Conservation (phyloP, 2,888 invertebrate species). For the Aleiodes alternator region DNA sequence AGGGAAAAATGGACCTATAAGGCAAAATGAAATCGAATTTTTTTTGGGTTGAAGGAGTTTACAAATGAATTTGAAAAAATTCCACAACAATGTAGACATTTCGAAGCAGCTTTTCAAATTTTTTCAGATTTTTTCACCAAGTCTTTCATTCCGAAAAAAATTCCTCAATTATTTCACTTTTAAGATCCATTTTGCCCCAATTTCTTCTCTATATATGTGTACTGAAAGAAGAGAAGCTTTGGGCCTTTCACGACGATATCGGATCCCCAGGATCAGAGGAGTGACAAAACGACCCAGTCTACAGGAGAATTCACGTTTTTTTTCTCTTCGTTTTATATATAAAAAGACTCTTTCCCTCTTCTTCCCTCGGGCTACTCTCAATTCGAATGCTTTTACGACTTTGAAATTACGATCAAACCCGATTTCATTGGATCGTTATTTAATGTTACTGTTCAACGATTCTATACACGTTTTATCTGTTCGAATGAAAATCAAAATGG, state of each 20-base stretch:
- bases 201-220: not conserved
- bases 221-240: not conserved
- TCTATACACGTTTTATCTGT: not conserved
- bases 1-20: too few relatives aligned
- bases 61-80: too few relatives aligned
- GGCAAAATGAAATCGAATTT: not conserved
- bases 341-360: not conserved
- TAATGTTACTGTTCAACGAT: slow-evolving; percentile 4
- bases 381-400: slow-evolving; percentile 31
- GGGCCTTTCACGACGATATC: slow-evolving; percentile 18
- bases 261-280: not conserved
- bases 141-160: too few relatives aligned
- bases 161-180: too few relatives aligned
- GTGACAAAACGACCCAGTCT: slow-evolving; percentile 12
- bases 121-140: too few relatives aligned
- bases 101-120: too few relatives aligned
- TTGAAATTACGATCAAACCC: slow-evolving; percentile 5
- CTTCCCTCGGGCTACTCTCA: slow-evolving; percentile 9
- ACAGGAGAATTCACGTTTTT: slow-evolving; percentile 7
- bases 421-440: slow-evolving; percentile 15
- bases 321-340: not conserved
- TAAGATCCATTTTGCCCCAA: not conserved
- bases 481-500: slow-evolving; percentile 8
- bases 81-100: too few relatives aligned
- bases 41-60: not conserved